Evolutionary conservation across 2,113 vertebrate species (phyloP).

Genomic region (Zootoca vivipara): DNA sequence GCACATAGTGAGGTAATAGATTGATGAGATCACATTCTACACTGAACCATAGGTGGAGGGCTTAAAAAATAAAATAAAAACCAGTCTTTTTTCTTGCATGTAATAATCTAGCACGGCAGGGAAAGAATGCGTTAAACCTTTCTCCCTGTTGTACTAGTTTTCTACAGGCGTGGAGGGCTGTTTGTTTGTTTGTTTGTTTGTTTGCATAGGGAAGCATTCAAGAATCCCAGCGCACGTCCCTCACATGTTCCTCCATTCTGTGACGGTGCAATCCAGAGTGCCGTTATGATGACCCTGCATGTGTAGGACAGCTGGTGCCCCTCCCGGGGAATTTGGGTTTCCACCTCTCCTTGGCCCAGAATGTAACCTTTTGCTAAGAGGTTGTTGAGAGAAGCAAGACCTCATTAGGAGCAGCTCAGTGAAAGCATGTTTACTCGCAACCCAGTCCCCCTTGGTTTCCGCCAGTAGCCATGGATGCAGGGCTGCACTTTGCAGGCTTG

Average conservation of each 20-base stretch:
- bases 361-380: background rate
- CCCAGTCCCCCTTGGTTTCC: background rate
- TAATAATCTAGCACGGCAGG: too few relatives aligned
- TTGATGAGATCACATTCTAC: background rate
- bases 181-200: background rate
- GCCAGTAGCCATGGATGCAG: background rate
- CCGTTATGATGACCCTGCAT: background rate
- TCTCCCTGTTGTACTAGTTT: background rate
- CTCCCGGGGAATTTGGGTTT: background rate
- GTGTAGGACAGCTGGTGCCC: background rate
- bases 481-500: background rate
- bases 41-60: background rate
- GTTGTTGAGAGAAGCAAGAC: background rate
- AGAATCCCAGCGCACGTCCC: too few relatives aligned
- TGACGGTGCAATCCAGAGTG: background rate
- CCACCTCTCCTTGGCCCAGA: background rate
- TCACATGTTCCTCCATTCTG: background rate
- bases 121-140: background rate
- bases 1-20: background rate
- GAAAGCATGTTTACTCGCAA: background rate
- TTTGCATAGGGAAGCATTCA: background rate
- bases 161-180: background rate
- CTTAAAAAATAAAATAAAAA: too few relatives aligned
- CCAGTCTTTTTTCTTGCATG: background rate
- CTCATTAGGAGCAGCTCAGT: background rate